Base-by-base conservation (phyloP, 2,888 invertebrate species). In the Theretra japonica region DNA sequence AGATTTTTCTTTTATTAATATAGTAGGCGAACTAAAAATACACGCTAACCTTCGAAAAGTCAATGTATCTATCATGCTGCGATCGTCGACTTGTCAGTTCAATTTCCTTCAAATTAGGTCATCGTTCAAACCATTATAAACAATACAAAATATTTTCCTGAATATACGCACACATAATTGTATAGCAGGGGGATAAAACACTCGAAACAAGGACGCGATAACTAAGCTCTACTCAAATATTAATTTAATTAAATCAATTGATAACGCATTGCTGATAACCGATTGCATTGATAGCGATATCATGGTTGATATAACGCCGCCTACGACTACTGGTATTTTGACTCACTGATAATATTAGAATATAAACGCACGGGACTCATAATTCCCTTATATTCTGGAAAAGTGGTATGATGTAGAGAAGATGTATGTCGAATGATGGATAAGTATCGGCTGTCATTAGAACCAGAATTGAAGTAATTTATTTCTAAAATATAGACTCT, bases 211-310 rank as follows among this genome's bases (percentile, higher is more conserved):
- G 83, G 78, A 70, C 75, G 30, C 72, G 80, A 81, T 82, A 81
- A 77, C 73, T 79, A 80, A 79, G 76, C 76, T 78, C 70, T 76
- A 79, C 74, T 81, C 77, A 79, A 83, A 86, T 86, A 86, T 83
- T 85, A 83, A 86, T 87, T 88, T 88, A 84, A 88, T 89, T 84
- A 85, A 86, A 83, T 75, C 81, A 82, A 86, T 84, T 85, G 87
- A 85, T 85, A 85, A 83, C 75, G 69, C 75, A 75, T 80, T 75
- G 73, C 15, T 59, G 68, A 71, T 72, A 76, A 78, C 76, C 80
- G 75, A 80, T 82, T 79, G 79, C 75, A 76, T 74, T 78, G 86
- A 84, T 83, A 85, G 79, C 73, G 41, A 71, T 76, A 77, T 74
- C 41, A 75, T 80, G 80, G 77, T 69, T 76, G 70, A 79, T 80